These are phyloP conservation scores for Eublepharis macularius DNA, from an alignment of 2,113 vertebrate genomes.

Conservation along the genomic window DNA sequence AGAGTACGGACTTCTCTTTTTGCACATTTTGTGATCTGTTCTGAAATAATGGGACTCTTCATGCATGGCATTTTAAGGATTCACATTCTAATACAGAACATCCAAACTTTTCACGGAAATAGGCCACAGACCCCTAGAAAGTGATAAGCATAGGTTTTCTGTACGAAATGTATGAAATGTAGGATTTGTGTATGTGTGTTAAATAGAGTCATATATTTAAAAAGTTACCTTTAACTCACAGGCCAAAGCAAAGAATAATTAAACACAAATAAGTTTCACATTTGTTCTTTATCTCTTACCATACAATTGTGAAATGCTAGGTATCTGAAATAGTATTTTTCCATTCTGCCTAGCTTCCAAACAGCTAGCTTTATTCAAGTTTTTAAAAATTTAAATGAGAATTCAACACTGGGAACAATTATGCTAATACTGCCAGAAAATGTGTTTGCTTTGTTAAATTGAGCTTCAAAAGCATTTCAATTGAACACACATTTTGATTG, in stretches of 20 bases:
- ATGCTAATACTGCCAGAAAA: slow-evolving; percentile 71
- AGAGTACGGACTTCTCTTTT: background rate
- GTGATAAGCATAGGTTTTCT: background rate
- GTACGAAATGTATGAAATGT: background rate
- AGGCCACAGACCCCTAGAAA: background rate
- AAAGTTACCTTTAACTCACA: slow-evolving; percentile 30
- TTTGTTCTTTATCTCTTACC: background rate
- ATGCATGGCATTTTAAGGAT: background rate
- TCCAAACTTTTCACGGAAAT: background rate
- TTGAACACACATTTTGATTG: slow-evolving; percentile 65
- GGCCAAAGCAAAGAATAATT: slow-evolving; percentile 36
- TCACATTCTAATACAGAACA: background rate
- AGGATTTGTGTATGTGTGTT: background rate
- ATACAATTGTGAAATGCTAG: slow-evolving; percentile 45
- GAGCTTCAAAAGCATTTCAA: slow-evolving; percentile 75
- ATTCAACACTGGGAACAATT: slow-evolving; percentile 68
- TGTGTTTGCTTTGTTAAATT: slow-evolving; percentile 78
- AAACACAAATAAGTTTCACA: slow-evolving; percentile 32
- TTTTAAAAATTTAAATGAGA: slow-evolving; percentile 63
- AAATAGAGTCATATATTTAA: slow-evolving; percentile 5
- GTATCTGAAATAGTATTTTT: slow-evolving; percentile 43
- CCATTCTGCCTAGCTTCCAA: slow-evolving; percentile 54
- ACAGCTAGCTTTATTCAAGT: slow-evolving; percentile 42
- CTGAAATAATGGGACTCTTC: background rate
- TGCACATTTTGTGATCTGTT: background rate